These are phyloP conservation scores for Euwallacea similis DNA, from an alignment of 1,140 invertebrate genomes.

Conservation along the genomic window DNA sequence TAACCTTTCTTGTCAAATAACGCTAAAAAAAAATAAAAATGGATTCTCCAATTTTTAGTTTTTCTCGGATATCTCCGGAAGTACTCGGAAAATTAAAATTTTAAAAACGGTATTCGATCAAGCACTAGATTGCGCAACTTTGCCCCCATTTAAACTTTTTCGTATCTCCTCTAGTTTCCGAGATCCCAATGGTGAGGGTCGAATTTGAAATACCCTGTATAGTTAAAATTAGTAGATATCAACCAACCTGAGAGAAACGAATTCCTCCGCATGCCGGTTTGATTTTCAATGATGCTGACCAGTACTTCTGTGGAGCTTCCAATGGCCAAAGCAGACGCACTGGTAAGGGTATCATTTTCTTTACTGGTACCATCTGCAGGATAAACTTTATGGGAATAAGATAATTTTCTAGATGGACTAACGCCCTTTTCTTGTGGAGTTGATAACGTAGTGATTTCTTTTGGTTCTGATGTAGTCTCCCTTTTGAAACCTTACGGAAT, in stretches of 20 bases:
- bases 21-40: no score
- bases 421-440: slow-evolving; percentile 17
- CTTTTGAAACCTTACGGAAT: slow-evolving; percentile 43
- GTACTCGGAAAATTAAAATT: no score
- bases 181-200: no score
- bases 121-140: no score
- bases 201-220: no score
- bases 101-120: no score
- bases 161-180: no score
- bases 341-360: slow-evolving; percentile 38
- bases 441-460: slow-evolving; percentile 36
- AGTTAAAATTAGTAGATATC: no score
- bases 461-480: slow-evolving; percentile 46
- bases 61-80: no score
- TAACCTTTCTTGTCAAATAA: no score
- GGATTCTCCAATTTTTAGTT: no score
- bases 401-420: slow-evolving; percentile 24
- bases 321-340: slow-evolving; percentile 48
- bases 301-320: slow-evolving; percentile 48
- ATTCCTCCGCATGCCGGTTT: slow-evolving; percentile 43
- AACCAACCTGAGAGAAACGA: slow-evolving; percentile 41
- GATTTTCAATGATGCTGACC: slow-evolving; percentile 49
- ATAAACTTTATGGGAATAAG: slow-evolving; percentile 35
- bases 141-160: no score
- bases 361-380: slow-evolving; percentile 1